These are phyloP conservation scores for Drepana falcataria DNA, from an alignment of 2,888 invertebrate genomes.

Conservation along the genomic window DNA sequence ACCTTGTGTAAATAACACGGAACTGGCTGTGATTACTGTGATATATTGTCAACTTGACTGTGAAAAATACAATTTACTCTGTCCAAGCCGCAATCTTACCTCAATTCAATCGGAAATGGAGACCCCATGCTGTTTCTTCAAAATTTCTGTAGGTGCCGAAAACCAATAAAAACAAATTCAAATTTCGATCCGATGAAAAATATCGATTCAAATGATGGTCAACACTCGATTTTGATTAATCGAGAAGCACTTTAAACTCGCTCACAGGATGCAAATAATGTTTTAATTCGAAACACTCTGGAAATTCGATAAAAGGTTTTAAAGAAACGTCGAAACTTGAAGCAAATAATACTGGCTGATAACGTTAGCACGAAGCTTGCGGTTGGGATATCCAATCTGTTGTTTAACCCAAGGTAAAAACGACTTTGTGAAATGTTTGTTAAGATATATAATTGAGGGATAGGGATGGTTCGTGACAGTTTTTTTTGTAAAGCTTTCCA, in stretches of 20 bases:
- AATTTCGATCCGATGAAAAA: slow-evolving; percentile 10
- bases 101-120: not conserved
- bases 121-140: not conserved
- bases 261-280: slow-evolving; percentile 62
- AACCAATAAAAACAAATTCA: not conserved
- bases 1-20: not conserved
- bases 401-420: slow-evolving; percentile 17
- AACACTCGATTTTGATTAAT: slow-evolving; percentile 43
- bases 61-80: no score
- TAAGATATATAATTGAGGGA: slow-evolving; percentile 20
- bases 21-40: no score
- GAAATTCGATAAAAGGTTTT: slow-evolving; percentile 59
- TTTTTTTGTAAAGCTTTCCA: slow-evolving; percentile 61
- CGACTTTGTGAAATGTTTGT: slow-evolving; percentile 11
- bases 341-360: slow-evolving; percentile 64
- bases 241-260: slow-evolving; percentile 59
- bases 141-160: not conserved
- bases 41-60: no score
- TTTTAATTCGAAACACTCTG: slow-evolving; percentile 66
- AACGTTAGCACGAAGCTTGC: slow-evolving; percentile 49
- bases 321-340: slow-evolving; percentile 61
- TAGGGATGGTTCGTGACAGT: slow-evolving; percentile 41
- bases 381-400: slow-evolving; percentile 28
- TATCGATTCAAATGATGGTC: slow-evolving; percentile 19
- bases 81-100: not conserved